Evolutionary conservation across 2,797 vertebrate genomes (phyloP), one percentile per base, ranked within the genome.

Genomic region (Megalops cyprinoides): DNA sequence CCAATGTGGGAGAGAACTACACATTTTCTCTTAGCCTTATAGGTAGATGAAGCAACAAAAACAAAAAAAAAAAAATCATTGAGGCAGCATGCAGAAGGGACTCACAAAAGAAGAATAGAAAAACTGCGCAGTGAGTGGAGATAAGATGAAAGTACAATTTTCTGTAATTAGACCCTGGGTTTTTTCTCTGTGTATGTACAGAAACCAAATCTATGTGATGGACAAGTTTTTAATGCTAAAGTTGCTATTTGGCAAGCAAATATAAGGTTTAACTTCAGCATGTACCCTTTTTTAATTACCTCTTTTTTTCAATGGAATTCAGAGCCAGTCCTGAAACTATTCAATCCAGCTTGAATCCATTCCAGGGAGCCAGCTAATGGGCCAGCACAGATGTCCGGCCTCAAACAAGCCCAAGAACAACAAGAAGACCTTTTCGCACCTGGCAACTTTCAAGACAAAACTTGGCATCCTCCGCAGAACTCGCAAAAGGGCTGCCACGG

Each of bases 391-490:
- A 94, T 94, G 94, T 94, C 93, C 56, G 69, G 55, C 77, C 69
- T 79, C 90, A 90, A 90, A 88, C 89, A 87, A 81, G 86, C 85
- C 89, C 88, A 94, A 94, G 83, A 94, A 92, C 92, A 95, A 95
- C 92, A 94, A 89, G 88, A 86, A 85, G 88, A 90, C 87, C 88
- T 55, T 88, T 88, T 91, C 89, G 91, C 89, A 94, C 93, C 94
- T 94, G 94, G 94, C 90, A 94, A 88, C 87, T 94, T 89, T 95
- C 90, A 90, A 86, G 85, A 79, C 91, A 92, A 85, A 94, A 93
- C 90, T 92, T 91, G 88, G 91, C 92, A 94, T 87, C 77, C 71
- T 74, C 88, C 84, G 88, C 90, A 92, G 91, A 91, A 86, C 87
- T 87, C 86, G 55, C 87, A 89, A 53, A n/a, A 95, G 92, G 76